Conservation (phyloP, 2,797 vertebrate species). For the Myotis pilosus region DNA sequence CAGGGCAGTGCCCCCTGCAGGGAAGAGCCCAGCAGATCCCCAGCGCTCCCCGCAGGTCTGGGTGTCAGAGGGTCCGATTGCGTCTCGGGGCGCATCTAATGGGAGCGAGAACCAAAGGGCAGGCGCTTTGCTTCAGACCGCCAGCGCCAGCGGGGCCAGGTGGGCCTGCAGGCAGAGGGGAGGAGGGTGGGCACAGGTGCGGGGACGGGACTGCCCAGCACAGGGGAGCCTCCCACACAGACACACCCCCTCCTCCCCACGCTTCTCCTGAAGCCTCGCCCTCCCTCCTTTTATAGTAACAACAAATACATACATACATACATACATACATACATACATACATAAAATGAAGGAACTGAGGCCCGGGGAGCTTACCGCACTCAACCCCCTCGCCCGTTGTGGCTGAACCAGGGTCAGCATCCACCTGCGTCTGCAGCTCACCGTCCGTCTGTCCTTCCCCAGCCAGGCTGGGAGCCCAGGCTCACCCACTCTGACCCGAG, state of each 20-base stretch:
- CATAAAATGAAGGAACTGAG: not conserved
- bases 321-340: no score
- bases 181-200: not conserved
- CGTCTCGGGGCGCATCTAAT: not conserved
- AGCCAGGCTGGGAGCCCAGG: not conserved
- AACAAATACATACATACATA: no score
- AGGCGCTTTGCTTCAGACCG: accelerated
- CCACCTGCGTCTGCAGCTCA: not conserved
- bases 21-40: not conserved
- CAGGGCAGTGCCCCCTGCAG: not conserved
- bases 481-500: not conserved
- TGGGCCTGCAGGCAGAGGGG: not conserved
- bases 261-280: accelerated
- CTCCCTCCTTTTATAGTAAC: not conserved
- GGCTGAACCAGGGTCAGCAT: not conserved
- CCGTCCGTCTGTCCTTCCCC: not conserved
- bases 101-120: accelerated
- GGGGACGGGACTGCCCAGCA: not conserved
- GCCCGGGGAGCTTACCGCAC: accelerated
- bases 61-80: accelerated
- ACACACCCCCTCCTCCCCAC: accelerated
- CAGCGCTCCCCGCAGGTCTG: accelerated
- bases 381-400: accelerated
- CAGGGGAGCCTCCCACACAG: not conserved
- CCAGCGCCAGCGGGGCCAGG: not conserved